Evolutionary conservation across 1,140 invertebrate genomes (phyloP), one percentile per base, ranked within the genome.

Genomic region (Drosophila athabasca): DNA sequence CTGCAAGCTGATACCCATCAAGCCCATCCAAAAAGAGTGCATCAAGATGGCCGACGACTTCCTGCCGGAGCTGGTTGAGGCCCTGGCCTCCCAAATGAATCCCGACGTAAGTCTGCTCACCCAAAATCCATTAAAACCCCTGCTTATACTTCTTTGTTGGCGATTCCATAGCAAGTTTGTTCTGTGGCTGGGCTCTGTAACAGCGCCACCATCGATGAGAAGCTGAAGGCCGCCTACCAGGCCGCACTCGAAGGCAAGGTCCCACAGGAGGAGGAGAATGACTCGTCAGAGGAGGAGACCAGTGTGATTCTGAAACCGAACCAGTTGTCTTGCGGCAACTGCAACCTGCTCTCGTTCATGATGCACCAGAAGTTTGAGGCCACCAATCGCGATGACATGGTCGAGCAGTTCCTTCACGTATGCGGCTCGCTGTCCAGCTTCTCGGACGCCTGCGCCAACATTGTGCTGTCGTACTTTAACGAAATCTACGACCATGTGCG

Each of bases 101-200:
- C 96, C 96, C 11, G 94, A 96, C 79, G 93, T 91, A 53, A 77
- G 82, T 76, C 2, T 9, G 13, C 7, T n/a, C 11, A 1, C 39
- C 35, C 6, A 0, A 1, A 15, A 24, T 44, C 5, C 8, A 29
- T n/a, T n/a, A n/a, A 58, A 19, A 1, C 5, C 8, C 13, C 41
- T 46, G 15, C 8, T 43, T 9, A 55, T 61, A 1, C 19, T 57
- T 31, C 29, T 19, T 22, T 50, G 6, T 43, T 5, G 35, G 35
- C 11, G 11, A 4, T 39, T 11, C 58, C 39, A 39, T 94, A 91
- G 90, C 90, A 91, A 26, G 96, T 98, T 51, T 98, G 97, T 90
- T 94, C 96, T 0, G 96, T 97, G 3, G 96, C 97, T 70, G 97
- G 97, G 29, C 94, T 98, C 8, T 98, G 97, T 82, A 97, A 97